Percentiles rank a stretch among this genome's conserved stretches.
Evolutionary conservation across 2,888 invertebrate species (phyloP).

Genomic region (Dicranocentrus wangi): DNA sequence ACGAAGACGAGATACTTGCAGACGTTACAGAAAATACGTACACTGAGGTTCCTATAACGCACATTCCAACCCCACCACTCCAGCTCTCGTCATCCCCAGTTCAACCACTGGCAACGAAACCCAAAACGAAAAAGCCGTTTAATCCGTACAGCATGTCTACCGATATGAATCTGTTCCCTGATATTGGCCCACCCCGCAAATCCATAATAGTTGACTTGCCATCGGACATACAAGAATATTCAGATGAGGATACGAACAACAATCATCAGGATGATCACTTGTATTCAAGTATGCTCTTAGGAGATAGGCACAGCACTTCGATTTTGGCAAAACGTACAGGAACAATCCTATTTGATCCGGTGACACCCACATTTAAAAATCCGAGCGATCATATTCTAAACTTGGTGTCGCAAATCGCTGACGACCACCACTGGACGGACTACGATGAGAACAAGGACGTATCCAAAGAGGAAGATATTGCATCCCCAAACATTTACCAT

Average conservation of each 20-base stretch:
- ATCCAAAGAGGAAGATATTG: slow-evolving; percentile 65
- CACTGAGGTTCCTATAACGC: slow-evolving; percentile 58
- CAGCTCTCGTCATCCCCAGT: slow-evolving; percentile 30
- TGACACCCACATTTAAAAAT: slow-evolving; percentile 28
- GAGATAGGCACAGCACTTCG: slow-evolving; percentile 38
- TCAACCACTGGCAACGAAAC: slow-evolving; percentile 40
- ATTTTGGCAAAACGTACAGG: slow-evolving; percentile 57
- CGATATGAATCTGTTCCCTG: slow-evolving; percentile 59
- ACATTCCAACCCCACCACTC: slow-evolving; percentile 68
- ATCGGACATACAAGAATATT: slow-evolving; percentile 60
- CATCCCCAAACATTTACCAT: slow-evolving; percentile 66
- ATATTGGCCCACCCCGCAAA: slow-evolving; percentile 58
- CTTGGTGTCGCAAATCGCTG: slow-evolving; percentile 65
- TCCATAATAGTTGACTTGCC: slow-evolving; percentile 62
- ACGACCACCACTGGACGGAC: slow-evolving; percentile 51
- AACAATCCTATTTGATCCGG: slow-evolving; percentile 54
- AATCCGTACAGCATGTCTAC: slow-evolving; percentile 31
- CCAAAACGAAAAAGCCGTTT: slow-evolving; percentile 53
- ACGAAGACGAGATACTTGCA: neutral
- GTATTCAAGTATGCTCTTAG: slow-evolving; percentile 42
- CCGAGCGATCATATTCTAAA: slow-evolving; percentile 66
- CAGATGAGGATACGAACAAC: slow-evolving; percentile 46
- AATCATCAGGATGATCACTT: slow-evolving; percentile 17
- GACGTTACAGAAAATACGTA: slow-evolving; percentile 27
- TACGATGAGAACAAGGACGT: slow-evolving; percentile 65